phyloP scores from a whole-genome alignment of 1,140 invertebrate species.

The Zelostemma sp. region DNA sequence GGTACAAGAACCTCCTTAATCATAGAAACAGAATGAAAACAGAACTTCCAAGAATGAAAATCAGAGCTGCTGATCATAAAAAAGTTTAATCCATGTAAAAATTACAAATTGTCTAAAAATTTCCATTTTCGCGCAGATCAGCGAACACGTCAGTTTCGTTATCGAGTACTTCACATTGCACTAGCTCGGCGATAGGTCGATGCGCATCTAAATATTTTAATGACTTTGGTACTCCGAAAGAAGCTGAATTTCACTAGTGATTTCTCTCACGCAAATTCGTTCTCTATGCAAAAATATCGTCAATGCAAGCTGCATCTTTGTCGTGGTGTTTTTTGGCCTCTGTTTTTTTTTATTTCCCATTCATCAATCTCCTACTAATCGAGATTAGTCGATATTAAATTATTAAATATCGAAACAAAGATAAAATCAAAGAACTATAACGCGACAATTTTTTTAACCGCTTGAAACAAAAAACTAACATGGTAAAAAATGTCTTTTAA shows the following conservation, averaged over 20 bases:
- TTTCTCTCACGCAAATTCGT: constrained; percentile 25
- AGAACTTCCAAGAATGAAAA: too few species aligned
- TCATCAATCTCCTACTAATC: constrained; percentile 4
- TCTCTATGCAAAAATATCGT: constrained; percentile 40
- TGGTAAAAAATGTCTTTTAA: constrained; percentile 64
- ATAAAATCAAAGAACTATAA: constrained; percentile 25
- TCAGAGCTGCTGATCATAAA: too few species aligned
- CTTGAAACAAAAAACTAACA: constrained; percentile 59
- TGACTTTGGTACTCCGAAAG: constrained; percentile 12
- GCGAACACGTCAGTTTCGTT: neutral
- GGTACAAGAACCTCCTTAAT: too few species aligned
- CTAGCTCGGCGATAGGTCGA: constrained; percentile 4
- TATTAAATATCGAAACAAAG: constrained; percentile 22
- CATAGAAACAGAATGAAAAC: too few species aligned
- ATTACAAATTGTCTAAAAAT: too few species aligned
- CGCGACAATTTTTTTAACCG: constrained; percentile 44
- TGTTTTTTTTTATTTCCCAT: neutral
- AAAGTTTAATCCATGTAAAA: too few species aligned
- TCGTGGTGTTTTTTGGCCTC: constrained; percentile 5
- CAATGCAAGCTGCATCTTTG: constrained; percentile 5
- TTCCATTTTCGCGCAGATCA: neutral
- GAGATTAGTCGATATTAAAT: too few species aligned
- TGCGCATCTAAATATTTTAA: constrained; percentile 3
- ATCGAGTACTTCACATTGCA: constrained; percentile 9
- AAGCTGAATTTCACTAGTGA: neutral